Base-by-base conservation (phyloP, 2,797 vertebrate genomes). In the Pygocentrus nattereri region DNA sequence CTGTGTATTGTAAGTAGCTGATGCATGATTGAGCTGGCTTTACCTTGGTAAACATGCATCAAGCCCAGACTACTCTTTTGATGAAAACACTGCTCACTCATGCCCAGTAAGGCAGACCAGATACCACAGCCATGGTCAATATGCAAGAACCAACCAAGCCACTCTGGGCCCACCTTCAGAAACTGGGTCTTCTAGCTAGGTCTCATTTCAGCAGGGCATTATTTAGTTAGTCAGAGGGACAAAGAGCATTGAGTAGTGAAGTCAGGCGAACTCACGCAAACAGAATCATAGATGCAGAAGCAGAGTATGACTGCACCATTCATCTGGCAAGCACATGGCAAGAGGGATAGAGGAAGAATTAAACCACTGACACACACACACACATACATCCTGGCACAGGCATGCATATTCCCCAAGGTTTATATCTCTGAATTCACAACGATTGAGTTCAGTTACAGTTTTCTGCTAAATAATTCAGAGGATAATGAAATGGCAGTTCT, bases 241-340 rank as follows among this genome's bases (percentile, higher is more conserved):
- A 50, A 47, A 68, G 38, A 54, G 74, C 30, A 23, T 31, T 75
- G 50, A 31, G 16, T 54, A 74, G 31, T 44, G 30, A 67, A 58
- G 8, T n/a, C 23, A 80, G 23, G 18, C 49, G 73, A 80, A 21
- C 38, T 41, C 50, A 44, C n/a, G 19, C 49, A 34, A 27, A 64
- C 68, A 80, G 16, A 47, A 44, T 16, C 83, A 85, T 25, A 76
- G 25, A 76, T 25, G 16, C n/a, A 47, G 6, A 59, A 12, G 11
- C 62, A 61, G 44, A 34, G 31, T 56, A 67, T 68, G 65, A 49
- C 56, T 50, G 59, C 61, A 64, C 61, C 27, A 21, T 30, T 64
- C 80, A 82, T 68, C 75, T 82, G 81, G 75, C 21, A 25, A 73
- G 27, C 81, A 82, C 69, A 73, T 82, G 75, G 31, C 16, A 27